Evolutionary conservation across 2,888 invertebrate genomes (phyloP), one percentile per base, ranked within the genome.

Genomic region (Dascillus cervinus): DNA sequence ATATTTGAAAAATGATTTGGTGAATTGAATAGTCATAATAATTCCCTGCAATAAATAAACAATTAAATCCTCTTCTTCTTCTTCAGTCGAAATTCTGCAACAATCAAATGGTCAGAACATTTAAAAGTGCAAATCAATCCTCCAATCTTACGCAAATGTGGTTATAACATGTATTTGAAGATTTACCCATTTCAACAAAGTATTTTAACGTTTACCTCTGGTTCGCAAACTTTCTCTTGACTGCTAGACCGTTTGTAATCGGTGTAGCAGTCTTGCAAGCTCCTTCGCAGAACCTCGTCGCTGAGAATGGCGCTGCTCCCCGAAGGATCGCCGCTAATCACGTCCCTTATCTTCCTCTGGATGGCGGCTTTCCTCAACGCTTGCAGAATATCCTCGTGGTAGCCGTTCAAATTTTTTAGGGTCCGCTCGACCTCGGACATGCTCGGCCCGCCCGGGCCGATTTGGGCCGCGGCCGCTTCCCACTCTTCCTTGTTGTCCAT

Each of bases 321-420:
- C 11, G 77, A 75, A 15, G 78, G 75, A 11, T 73, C 71, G 24
- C 74, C 70, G 22, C 57, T 46, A n/a, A n/a, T n/a, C n/a, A n/a
- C n/a, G n/a, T n/a, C n/a, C n/a, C n/a, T n/a, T 10, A 27, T 29
- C 12, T 36, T 34, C 9, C 82, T 74, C 55, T 83, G 84, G 6
- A 52, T 49, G 12, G 87, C 87, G 6, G 90, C 90, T 46, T 79
- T 84, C 47, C 88, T 78, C 50, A 92, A 65, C n/a, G 89, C 90
- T 62, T 88, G 88, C 47, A 92, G 73, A 52, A 92, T 85, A 58
- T 89, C 87, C 56, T 90, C 91, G 64, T 91, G 91, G 66, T 92
- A 92, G 22, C 90, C 91, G 60, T 90, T 89, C 22, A 91, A 72
- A 38, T 83, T 85, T 71, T 86, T 85, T n/a, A 89, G 72, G 26